Evolutionary conservation across 2,888 invertebrate genomes (phyloP).

Genomic region (Euzophera pinguis): DNA sequence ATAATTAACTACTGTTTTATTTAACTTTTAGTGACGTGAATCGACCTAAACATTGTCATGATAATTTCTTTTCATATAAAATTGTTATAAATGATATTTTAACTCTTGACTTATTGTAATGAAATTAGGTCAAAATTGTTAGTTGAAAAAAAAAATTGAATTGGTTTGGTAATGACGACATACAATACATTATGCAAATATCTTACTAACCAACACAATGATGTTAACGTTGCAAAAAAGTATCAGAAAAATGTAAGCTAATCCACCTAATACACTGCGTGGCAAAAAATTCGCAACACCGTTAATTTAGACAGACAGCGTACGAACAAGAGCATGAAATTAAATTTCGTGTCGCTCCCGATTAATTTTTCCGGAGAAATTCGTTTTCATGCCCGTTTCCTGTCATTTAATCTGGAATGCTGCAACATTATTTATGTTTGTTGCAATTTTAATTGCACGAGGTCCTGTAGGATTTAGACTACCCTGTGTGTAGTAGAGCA

Average conservation of each 20-base stretch:
- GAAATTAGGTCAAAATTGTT: no score
- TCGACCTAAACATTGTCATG: no score
- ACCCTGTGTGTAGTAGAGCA: background rate
- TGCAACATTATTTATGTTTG: constrained; percentile 40
- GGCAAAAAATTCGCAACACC: constrained; percentile 47
- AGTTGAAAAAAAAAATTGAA: no score
- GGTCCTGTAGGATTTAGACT: background rate
- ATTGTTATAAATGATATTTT: no score
- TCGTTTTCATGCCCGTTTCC: constrained; percentile 46
- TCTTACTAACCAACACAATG: no score
- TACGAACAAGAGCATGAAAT: constrained; percentile 58
- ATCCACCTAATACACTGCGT: constrained; percentile 47
- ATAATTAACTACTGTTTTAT: background rate
- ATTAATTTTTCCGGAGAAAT: constrained; percentile 61
- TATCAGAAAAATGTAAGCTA: constrained; percentile 19
- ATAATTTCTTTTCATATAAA: no score
- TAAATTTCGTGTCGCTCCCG: constrained; percentile 62
- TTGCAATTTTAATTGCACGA: constrained; percentile 14
- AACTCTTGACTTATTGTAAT: no score
- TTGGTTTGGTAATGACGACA: no score
- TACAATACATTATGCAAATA: no score
- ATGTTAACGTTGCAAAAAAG: no score
- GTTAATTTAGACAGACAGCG: constrained; percentile 54
- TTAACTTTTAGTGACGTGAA: no score
- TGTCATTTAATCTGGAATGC: constrained; percentile 50